Conservation (phyloP, 2,888 invertebrate species). For the Macrosiphum euphorbiae region DNA sequence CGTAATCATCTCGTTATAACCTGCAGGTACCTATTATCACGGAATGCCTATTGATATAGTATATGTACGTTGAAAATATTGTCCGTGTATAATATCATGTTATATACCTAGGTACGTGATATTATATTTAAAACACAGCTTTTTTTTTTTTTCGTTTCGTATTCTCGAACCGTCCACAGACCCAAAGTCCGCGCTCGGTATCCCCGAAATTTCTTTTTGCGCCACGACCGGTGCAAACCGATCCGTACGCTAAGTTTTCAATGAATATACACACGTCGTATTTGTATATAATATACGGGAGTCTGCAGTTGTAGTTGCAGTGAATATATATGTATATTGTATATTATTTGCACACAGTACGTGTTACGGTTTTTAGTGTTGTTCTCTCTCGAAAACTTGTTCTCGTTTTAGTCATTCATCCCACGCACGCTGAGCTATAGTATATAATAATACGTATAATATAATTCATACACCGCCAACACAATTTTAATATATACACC, state of each 20-base stretch:
- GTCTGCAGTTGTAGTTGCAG: not conserved
- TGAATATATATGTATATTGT: not conserved
- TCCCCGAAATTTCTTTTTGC: not conserved
- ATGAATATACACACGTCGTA: not conserved
- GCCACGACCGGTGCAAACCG: not conserved
- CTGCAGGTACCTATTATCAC: not conserved
- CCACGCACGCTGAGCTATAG: not conserved
- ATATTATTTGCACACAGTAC: not conserved
- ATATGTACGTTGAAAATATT: not conserved
- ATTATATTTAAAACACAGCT: not conserved
- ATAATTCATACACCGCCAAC: not conserved
- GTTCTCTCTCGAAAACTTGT: not conserved
- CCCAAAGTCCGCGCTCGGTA: not conserved
- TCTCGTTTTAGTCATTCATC: not conserved
- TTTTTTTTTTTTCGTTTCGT: not conserved
- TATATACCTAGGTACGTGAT: not conserved
- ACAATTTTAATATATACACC: not conserved
- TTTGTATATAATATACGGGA: not conserved
- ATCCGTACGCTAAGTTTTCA: not conserved
- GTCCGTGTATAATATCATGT: not conserved
- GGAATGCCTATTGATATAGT: not conserved
- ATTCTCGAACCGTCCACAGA: not conserved
- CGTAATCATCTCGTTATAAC: not conserved
- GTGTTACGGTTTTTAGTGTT: slow-evolving; percentile 5
- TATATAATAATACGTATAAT: not conserved